phyloP scores from a whole-genome alignment of 2,113 vertebrate species.

The Amphiprion ocellaris region DNA sequence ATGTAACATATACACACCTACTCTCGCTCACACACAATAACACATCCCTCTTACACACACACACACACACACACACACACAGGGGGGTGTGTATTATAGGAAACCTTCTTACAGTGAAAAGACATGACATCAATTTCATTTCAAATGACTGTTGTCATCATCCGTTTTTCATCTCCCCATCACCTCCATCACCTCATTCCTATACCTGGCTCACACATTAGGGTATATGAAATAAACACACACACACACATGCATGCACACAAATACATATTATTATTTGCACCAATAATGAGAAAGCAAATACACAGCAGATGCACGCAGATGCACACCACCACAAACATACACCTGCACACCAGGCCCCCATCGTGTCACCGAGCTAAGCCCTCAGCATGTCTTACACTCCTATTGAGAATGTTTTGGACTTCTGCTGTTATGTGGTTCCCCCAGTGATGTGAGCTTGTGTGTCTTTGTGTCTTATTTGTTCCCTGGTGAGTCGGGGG shows the following conservation, averaged over 20 bases:
- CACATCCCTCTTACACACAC: conserved; percentile 16
- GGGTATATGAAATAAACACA: conserved; percentile 51
- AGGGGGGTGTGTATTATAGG: conserved; percentile 36
- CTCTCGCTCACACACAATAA: conserved; percentile 27
- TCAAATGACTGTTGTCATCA: conserved; percentile 69
- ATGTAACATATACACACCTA: conserved; percentile 39
- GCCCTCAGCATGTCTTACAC: conserved; percentile 71
- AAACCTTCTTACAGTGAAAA: conserved; percentile 46
- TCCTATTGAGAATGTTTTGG: conserved; percentile 76
- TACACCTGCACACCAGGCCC: conserved; percentile 51
- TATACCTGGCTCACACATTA: conserved; percentile 39
- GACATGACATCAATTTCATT: conserved; percentile 66
- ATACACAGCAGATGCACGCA: conserved; percentile 35
- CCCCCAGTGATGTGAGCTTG: conserved; percentile 55
- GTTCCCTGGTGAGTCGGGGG: conserved; percentile 67
- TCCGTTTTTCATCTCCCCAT: conserved; percentile 63
- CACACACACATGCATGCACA: conserved; percentile 20
- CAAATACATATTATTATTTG: conserved; percentile 44
- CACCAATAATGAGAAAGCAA: conserved; percentile 23
- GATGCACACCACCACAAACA: conserved; percentile 21
- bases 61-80: not conserved
- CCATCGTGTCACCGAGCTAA: conserved; percentile 58
- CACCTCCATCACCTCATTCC: conserved; percentile 31
- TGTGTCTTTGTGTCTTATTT: conserved; percentile 71
- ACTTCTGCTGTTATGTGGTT: conserved; percentile 66